Percentiles rank a stretch among this genome's conserved stretches.
These are phyloP conservation scores for Melieria crassipennis DNA, from an alignment of 2,888 invertebrate genomes.

Conservation along the genomic window DNA sequence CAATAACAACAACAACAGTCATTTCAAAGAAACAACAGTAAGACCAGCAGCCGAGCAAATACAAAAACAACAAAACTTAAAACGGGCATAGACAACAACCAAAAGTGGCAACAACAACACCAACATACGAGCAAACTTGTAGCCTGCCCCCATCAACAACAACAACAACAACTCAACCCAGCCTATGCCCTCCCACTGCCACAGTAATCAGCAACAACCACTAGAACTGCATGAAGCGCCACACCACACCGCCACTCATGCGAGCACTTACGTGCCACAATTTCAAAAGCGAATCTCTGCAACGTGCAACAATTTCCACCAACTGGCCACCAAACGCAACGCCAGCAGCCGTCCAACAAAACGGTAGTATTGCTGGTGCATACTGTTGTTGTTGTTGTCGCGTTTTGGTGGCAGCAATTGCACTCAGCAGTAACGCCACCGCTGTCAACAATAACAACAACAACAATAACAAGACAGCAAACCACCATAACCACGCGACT, in stretches of 20 bases:
- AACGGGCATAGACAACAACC: too few relatives aligned
- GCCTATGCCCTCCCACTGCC: constrained; percentile 12
- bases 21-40: too few relatives aligned
- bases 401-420: constrained; percentile 2
- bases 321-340: constrained; percentile 28
- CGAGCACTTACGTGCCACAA: constrained; percentile 36
- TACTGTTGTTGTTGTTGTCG: not conserved
- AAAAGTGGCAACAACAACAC: too few relatives aligned
- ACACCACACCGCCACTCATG: constrained; percentile 5
- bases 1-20: too few relatives aligned
- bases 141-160: constrained; percentile 18
- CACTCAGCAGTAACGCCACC: too few relatives aligned
- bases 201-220: constrained; percentile 29
- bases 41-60: too few relatives aligned
- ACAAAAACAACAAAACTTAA: too few relatives aligned
- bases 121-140: too few relatives aligned
- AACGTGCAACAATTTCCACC: constrained; percentile 42
- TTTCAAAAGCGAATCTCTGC: constrained; percentile 39
- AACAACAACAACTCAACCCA: constrained; percentile 12
- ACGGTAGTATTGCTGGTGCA: constrained; percentile 7
- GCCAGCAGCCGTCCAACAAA: constrained; percentile 11
- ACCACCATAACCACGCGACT: constrained; percentile 25
- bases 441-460: too few relatives aligned
- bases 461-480: too few relatives aligned
- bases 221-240: constrained; percentile 28